These are phyloP conservation scores for Atta texana DNA, from an alignment of 1,140 invertebrate genomes.

Conservation along the genomic window DNA sequence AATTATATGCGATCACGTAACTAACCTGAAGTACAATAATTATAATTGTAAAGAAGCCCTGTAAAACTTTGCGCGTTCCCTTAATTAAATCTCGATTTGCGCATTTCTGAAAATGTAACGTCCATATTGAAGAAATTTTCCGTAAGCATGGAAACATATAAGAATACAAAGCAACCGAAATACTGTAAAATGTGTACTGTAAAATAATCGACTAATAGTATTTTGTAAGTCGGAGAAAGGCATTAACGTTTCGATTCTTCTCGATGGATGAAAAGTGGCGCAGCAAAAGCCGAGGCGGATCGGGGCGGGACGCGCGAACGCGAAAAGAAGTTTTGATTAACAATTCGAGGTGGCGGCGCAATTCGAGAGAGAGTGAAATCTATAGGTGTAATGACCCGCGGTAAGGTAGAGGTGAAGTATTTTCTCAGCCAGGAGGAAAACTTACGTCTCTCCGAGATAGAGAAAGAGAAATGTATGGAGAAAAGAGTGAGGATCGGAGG, in stretches of 20 bases:
- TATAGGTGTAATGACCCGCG: slow-evolving; percentile 70
- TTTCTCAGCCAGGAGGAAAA: slow-evolving; percentile 64
- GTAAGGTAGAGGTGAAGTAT: slow-evolving; percentile 64
- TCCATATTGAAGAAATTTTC: not conserved
- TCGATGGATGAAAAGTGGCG: slow-evolving; percentile 48
- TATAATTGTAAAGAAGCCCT: slow-evolving; percentile 22
- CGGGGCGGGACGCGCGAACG: slow-evolving; percentile 29
- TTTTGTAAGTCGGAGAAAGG: not conserved
- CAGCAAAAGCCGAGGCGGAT: not conserved
- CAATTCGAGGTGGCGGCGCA: slow-evolving; percentile 57
- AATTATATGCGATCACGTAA: slow-evolving; percentile 39
- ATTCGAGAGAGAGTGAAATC: slow-evolving; percentile 70
- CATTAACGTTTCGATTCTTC: slow-evolving; percentile 47
- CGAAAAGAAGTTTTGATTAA: slow-evolving; percentile 64
- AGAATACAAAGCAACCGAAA: not conserved
- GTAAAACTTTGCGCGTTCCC: slow-evolving; percentile 9
- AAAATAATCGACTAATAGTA: not conserved
- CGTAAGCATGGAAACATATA: not conserved
- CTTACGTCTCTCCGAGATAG: slow-evolving; percentile 51
- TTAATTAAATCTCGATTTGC: not conserved
- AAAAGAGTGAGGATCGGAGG: not conserved
- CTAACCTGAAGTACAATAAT: not conserved
- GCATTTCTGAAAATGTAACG: not conserved
- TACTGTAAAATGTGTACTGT: not conserved
- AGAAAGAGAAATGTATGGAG: slow-evolving; percentile 51